These are phyloP conservation scores for Coronaproctus castanopsis DNA, from an alignment of 2,888 invertebrate genomes.

Conservation along the genomic window DNA sequence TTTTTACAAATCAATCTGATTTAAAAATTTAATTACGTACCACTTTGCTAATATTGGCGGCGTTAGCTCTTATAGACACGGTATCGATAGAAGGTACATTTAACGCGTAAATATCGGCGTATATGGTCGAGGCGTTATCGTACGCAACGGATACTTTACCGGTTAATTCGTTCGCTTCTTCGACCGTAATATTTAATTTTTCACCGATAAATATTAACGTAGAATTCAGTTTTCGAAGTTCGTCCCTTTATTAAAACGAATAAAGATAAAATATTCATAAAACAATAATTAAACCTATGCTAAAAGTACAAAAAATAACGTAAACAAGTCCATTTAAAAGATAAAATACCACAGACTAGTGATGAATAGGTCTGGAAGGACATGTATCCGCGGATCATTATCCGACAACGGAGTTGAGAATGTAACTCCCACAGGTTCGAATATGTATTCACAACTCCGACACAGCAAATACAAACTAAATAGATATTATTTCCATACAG, in stretches of 20 bases:
- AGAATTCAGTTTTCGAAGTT: slow-evolving; percentile 40
- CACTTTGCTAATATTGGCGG: slow-evolving; percentile 42
- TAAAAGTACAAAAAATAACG: neutral
- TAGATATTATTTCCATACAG: no score
- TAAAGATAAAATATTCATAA: slow-evolving; percentile 5
- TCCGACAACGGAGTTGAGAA: no score
- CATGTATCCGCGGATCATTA: no score
- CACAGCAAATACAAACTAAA: no score
- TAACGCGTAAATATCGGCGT: slow-evolving; percentile 58
- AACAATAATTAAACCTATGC: neutral
- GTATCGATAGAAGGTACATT: slow-evolving; percentile 58
- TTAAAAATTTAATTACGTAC: no score
- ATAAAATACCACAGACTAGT: no score
- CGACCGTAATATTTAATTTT: slow-evolving; percentile 45
- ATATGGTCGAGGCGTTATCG: slow-evolving; percentile 57
- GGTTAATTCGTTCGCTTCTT: slow-evolving; percentile 50
- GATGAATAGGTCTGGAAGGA: no score
- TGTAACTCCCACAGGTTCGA: no score
- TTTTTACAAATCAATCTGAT: no score
- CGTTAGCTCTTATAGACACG: slow-evolving; percentile 42
- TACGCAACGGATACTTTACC: slow-evolving; percentile 49
- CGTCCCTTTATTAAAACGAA: slow-evolving; percentile 39
- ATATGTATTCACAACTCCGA: no score
- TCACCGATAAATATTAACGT: slow-evolving; percentile 47
- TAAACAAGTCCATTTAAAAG: neutral